phyloP scores from a whole-genome alignment of 1,140 invertebrate genomes.

The Zaprionus davidi region DNA sequence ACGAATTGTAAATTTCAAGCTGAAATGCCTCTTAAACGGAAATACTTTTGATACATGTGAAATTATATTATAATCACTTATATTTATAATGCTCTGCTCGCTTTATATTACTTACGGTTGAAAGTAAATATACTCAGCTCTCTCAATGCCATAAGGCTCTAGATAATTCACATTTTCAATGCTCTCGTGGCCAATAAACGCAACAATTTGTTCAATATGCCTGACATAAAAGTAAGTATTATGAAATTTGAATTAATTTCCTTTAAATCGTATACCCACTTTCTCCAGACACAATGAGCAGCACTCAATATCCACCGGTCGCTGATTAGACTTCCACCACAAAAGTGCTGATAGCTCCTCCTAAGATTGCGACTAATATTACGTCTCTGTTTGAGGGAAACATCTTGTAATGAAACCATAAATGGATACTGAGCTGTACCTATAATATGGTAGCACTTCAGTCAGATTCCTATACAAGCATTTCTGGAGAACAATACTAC shows the following conservation, averaged over 20 bases:
- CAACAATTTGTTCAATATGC: slow-evolving; percentile 55
- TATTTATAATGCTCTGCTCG: neutral
- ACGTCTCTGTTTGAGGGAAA: neutral
- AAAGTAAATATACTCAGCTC: slow-evolving; percentile 75
- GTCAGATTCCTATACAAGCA: neutral
- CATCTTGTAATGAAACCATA: slow-evolving; percentile 76
- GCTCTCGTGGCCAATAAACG: slow-evolving; percentile 72
- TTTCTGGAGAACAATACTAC: slow-evolving; percentile 47
- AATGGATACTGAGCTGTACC: slow-evolving; percentile 62
- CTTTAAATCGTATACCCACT: slow-evolving; percentile 46
- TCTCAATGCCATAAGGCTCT: slow-evolving; percentile 59
- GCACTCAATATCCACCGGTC: slow-evolving; percentile 74
- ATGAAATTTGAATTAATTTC: neutral
- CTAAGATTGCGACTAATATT: slow-evolving; percentile 16
- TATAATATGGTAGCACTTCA: slow-evolving; percentile 37
- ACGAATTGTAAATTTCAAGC: no score
- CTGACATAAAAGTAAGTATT: slow-evolving; percentile 25
- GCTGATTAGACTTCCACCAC: slow-evolving; percentile 72
- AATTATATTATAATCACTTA: neutral
- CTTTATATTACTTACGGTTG: slow-evolving; percentile 66
- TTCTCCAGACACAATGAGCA: slow-evolving; percentile 74
- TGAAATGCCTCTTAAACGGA: no score
- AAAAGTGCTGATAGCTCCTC: slow-evolving; percentile 63
- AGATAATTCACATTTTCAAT: slow-evolving; percentile 56
- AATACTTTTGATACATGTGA: no score